Evolutionary conservation across 2,888 invertebrate species (phyloP).

Genomic region (Ophion ventricosus): DNA sequence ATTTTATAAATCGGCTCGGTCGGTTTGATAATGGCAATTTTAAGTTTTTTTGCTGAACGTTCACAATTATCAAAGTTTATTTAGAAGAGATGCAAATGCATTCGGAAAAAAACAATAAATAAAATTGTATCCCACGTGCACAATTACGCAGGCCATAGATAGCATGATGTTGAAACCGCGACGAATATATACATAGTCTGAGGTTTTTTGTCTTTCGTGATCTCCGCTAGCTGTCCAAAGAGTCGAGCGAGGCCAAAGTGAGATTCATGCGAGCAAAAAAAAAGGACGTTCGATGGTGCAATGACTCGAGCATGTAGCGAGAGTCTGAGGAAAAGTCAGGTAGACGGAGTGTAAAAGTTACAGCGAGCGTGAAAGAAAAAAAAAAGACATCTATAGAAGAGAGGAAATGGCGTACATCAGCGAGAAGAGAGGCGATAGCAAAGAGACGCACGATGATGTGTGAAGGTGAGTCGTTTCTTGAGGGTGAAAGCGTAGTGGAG

Average conservation of each 20-base stretch:
- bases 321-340: conserved; percentile 20
- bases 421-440: not conserved
- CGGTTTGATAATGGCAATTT: too few relatives aligned
- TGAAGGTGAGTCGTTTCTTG: conserved; percentile 2
- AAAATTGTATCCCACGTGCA: not conserved
- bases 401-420: conserved; percentile 16
- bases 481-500: conserved; percentile 17
- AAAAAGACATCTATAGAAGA: not conserved
- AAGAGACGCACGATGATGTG: not conserved
- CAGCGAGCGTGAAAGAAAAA: conserved; percentile 18
- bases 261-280: conserved; percentile 57
- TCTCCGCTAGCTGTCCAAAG: conserved; percentile 30
- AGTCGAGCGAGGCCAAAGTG: conserved; percentile 42
- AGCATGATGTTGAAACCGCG: not conserved
- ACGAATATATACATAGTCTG: conserved; percentile 6
- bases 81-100: not conserved
- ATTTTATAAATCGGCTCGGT: not conserved
- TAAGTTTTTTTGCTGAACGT: too few relatives aligned
- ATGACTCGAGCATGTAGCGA: conserved; percentile 40
- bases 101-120: not conserved
- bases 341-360: conserved; percentile 26
- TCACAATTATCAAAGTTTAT: not conserved
- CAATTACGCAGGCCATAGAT: too few relatives aligned
- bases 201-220: conserved; percentile 19
- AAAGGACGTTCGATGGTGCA: conserved; percentile 17